These are phyloP conservation scores for Megalops atlanticus DNA, from an alignment of 2,113 vertebrate species.

Conservation along the genomic window DNA sequence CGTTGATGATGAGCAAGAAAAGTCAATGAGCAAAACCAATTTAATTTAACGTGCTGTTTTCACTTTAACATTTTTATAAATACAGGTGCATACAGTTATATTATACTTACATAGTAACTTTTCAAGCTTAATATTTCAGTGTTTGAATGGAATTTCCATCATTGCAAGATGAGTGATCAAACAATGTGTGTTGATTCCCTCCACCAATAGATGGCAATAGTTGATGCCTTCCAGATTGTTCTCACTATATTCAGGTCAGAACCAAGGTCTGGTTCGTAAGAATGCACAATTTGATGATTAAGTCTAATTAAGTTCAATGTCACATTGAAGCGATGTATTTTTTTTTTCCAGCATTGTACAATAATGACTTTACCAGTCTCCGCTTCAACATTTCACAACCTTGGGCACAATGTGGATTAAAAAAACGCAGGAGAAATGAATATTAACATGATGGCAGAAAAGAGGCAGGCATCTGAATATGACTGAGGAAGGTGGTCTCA, in stretches of 20 bases:
- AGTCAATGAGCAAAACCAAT: background rate
- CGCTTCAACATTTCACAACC: constrained; percentile 16
- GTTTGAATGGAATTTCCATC: background rate
- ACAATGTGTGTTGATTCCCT: background rate
- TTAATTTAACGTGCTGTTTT: background rate
- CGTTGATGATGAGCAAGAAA: background rate
- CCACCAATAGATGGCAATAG: constrained; percentile 58
- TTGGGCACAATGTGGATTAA: constrained; percentile 12
- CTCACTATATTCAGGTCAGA: constrained; percentile 34
- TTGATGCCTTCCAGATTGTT: constrained; percentile 33
- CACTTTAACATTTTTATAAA: no score
- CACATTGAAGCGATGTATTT: constrained; percentile 46
- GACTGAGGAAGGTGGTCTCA: background rate
- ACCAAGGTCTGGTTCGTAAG: constrained; percentile 39
- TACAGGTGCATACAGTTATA: background rate
- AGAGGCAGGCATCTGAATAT: background rate
- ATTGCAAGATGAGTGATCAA: constrained; percentile 14
- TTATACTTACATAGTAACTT: background rate
- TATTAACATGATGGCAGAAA: constrained; percentile 8
- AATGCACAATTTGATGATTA: constrained; percentile 56
- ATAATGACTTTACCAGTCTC: constrained; percentile 46
- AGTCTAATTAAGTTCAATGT: constrained; percentile 61
- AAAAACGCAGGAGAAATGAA: constrained; percentile 24
- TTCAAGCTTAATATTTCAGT: background rate
- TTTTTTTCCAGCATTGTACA: constrained; percentile 25